Evolutionary conservation across 2,888 invertebrate genomes (phyloP).

Genomic region (Drosophila kambysellisi): DNA sequence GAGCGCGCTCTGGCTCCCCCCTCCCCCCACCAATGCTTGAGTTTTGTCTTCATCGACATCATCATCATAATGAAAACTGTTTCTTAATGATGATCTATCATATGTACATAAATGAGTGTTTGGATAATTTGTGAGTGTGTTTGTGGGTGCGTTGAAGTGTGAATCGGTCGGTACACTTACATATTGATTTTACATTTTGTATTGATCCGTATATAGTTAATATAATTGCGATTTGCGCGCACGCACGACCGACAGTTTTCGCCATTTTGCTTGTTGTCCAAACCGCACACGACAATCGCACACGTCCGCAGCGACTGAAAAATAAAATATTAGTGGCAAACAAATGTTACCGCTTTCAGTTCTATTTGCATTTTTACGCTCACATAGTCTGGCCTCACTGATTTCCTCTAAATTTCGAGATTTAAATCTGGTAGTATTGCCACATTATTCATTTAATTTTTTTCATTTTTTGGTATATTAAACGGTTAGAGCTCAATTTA

Average conservation of each 20-base stretch:
- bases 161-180: slow-evolving; percentile 57
- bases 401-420: not conserved
- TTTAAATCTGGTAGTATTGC: slow-evolving; percentile 3
- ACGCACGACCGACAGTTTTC: slow-evolving; percentile 70
- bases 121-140: slow-evolving; percentile 6
- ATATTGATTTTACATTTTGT: slow-evolving; percentile 54
- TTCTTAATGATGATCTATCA: slow-evolving; percentile 50
- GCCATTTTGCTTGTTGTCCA: slow-evolving; percentile 64
- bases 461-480: not conserved
- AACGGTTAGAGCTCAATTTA: not conserved
- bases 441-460: not conserved
- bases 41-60: slow-evolving; percentile 50
- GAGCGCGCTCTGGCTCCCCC: slow-evolving; percentile 40
- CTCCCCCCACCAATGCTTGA: slow-evolving; percentile 34
- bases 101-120: slow-evolving; percentile 31
- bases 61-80: slow-evolving; percentile 32
- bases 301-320: slow-evolving; percentile 58
- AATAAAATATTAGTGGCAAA: slow-evolving; percentile 53
- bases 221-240: slow-evolving; percentile 70
- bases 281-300: slow-evolving; percentile 55
- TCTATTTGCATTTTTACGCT: slow-evolving; percentile 26
- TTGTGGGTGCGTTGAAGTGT: slow-evolving; percentile 29
- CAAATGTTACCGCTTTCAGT: slow-evolving; percentile 15
- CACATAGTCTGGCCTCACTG: slow-evolving; percentile 30
- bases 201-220: slow-evolving; percentile 61